These are phyloP conservation scores for Brachionus sp. DNA, from an alignment of 1,140 invertebrate genomes.

Conservation along the genomic window DNA sequence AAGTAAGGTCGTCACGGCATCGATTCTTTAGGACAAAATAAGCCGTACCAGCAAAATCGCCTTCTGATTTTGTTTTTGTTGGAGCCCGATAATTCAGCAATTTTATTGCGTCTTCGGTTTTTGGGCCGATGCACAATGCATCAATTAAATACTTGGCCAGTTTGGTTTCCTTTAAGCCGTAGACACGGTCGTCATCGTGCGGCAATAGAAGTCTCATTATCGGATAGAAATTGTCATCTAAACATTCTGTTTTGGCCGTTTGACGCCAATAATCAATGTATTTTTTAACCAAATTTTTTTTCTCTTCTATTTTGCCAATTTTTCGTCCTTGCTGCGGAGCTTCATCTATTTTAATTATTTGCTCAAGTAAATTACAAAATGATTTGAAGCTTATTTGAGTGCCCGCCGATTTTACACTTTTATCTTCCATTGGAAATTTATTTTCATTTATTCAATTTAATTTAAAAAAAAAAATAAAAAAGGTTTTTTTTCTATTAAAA, in stretches of 20 bases:
- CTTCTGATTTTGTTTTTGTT: slow-evolving; percentile 50
- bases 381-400: background rate
- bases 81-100: slow-evolving; percentile 64
- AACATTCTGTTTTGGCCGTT: slow-evolving; percentile 33
- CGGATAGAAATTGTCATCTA: slow-evolving; percentile 66
- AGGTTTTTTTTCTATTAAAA: background rate
- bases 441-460: background rate
- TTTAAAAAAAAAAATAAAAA: background rate
- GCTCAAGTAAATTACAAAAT: slow-evolving; percentile 60
- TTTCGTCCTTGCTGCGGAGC: background rate
- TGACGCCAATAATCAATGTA: slow-evolving; percentile 63
- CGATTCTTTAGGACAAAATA: slow-evolving; percentile 68
- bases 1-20: slow-evolving; percentile 61
- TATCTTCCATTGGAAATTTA: background rate
- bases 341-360: slow-evolving; percentile 57
- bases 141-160: slow-evolving; percentile 68
- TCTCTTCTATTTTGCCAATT: slow-evolving; percentile 59
- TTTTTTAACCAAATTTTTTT: slow-evolving; percentile 59
- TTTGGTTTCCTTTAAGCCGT: slow-evolving; percentile 67
- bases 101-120: slow-evolving; percentile 66
- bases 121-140: slow-evolving; percentile 67
- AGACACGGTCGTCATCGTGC: slow-evolving; percentile 66
- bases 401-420: background rate
- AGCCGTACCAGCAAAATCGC: slow-evolving; percentile 73
- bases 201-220: slow-evolving; percentile 71